phyloP scores from a whole-genome alignment of 2,797 vertebrate species.

The Silurus aristotelis region DNA sequence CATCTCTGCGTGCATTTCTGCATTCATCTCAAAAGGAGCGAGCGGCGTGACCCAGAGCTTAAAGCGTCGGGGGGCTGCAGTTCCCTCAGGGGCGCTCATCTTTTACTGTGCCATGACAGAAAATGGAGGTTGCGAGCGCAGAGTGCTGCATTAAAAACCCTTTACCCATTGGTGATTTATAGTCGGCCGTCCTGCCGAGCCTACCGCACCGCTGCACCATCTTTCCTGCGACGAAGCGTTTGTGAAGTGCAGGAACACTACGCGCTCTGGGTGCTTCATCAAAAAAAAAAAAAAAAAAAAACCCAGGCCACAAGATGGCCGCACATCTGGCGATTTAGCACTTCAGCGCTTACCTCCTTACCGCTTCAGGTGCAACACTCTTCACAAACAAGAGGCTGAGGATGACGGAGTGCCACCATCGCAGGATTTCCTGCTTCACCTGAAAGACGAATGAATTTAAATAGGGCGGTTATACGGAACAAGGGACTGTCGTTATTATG shows the following conservation, averaged over 20 bases:
- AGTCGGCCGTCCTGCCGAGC: conserved; percentile 66
- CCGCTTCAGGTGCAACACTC: conserved; percentile 47
- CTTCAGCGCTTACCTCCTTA: conserved; percentile 71
- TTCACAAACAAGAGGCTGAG: conserved; percentile 47
- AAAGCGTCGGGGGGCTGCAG: conserved; percentile 72
- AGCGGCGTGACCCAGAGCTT: conserved; percentile 73
- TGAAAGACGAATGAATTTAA: conserved; percentile 68
- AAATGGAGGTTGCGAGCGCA: conserved; percentile 80
- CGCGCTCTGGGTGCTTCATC: conserved; percentile 59
- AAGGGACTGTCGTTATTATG: conserved; percentile 47
- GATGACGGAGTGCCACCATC: conserved; percentile 71
- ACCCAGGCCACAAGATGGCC: conserved; percentile 46
- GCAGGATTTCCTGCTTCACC: conserved; percentile 70
- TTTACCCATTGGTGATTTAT: conserved; percentile 86
- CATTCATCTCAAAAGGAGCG: conserved; percentile 79
- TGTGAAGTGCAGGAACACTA: conserved; percentile 60
- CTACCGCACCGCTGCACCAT: conserved; percentile 70
- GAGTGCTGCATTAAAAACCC: conserved; percentile 85
- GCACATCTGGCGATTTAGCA: conserved; percentile 73
- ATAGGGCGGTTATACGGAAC: conserved; percentile 61
- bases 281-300: conserved; percentile 38
- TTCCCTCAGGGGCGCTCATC: conserved; percentile 81
- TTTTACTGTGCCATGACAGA: conserved; percentile 83
- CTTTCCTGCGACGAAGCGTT: conserved; percentile 64
- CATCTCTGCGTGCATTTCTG: conserved; percentile 79